These are phyloP conservation scores for Suncus etruscus DNA, from an alignment of 2,113 vertebrate species.

Conservation along the genomic window DNA sequence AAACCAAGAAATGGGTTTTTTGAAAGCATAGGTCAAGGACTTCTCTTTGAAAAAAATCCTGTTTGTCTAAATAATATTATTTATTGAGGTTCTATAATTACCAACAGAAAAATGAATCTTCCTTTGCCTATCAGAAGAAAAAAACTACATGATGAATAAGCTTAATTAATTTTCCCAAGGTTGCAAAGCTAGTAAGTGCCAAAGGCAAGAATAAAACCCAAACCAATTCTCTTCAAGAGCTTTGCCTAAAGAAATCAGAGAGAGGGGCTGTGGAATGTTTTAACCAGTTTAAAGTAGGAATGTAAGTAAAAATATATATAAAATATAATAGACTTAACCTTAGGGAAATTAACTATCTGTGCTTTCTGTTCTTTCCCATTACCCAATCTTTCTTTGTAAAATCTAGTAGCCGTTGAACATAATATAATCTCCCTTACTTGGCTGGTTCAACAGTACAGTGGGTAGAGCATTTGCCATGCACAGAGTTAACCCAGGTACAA, in stretches of 20 bases:
- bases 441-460: background rate
- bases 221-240: background rate
- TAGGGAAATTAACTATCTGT: background rate
- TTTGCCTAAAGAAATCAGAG: background rate
- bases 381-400: background rate
- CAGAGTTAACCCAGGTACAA: too few species aligned
- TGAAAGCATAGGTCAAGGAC: background rate
- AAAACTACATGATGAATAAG: background rate
- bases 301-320: background rate
- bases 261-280: background rate
- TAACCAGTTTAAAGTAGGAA: background rate
- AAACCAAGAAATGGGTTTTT: background rate
- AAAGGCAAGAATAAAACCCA: conserved; percentile 43
- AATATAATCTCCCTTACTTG: too few species aligned
- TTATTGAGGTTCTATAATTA: background rate
- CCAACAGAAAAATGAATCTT: background rate
- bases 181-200: conserved; percentile 60
- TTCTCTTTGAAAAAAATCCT: background rate
- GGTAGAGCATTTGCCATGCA: too few species aligned
- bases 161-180: conserved; percentile 44
- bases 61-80: background rate
- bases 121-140: conserved; percentile 12
- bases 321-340: background rate
- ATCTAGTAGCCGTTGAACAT: too few species aligned
- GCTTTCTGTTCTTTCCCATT: background rate